phyloP scores from a whole-genome alignment of 2,797 vertebrate species.

The Paedocypris micromegethes region DNA sequence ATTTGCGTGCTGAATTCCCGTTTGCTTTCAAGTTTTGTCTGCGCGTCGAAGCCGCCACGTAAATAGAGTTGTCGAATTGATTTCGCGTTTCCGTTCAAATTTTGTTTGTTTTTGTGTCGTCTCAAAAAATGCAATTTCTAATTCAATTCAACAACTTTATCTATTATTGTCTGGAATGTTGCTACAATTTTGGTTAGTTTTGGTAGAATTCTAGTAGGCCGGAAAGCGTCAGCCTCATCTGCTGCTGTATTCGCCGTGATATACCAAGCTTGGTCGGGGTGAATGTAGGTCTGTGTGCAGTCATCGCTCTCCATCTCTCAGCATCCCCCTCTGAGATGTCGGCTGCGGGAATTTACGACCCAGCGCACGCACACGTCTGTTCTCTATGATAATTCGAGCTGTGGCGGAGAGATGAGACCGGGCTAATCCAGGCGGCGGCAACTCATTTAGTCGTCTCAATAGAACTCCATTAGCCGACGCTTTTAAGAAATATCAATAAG shows the following conservation, averaged over 20 bases:
- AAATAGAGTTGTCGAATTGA: too few relatives aligned
- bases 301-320: conserved; percentile 57
- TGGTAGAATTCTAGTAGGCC: conserved; percentile 1
- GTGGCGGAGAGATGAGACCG: conserved; percentile 61
- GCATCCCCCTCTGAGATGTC: conserved; percentile 66
- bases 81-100: too few relatives aligned
- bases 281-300: conserved; percentile 70
- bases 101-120: too few relatives aligned
- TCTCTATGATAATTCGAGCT: conserved; percentile 70
- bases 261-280: conserved; percentile 51
- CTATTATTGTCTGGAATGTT: too few relatives aligned
- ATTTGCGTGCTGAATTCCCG: too few relatives aligned
- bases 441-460: conserved; percentile 71
- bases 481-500: conserved; percentile 74
- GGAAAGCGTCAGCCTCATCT: conserved; percentile 19
- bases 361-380: conserved; percentile 65
- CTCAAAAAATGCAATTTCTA: too few relatives aligned
- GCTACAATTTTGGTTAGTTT: too few relatives aligned
- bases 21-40: too few relatives aligned
- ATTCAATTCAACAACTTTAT: too few relatives aligned
- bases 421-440: conserved; percentile 66
- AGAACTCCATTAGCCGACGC: conserved; percentile 65
- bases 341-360: conserved; percentile 69
- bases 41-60: too few relatives aligned
- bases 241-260: conserved; percentile 25